Evolutionary conservation across 2,113 vertebrate species (phyloP), one percentile per base, ranked within the genome.

Genomic region (Neogale vison): DNA sequence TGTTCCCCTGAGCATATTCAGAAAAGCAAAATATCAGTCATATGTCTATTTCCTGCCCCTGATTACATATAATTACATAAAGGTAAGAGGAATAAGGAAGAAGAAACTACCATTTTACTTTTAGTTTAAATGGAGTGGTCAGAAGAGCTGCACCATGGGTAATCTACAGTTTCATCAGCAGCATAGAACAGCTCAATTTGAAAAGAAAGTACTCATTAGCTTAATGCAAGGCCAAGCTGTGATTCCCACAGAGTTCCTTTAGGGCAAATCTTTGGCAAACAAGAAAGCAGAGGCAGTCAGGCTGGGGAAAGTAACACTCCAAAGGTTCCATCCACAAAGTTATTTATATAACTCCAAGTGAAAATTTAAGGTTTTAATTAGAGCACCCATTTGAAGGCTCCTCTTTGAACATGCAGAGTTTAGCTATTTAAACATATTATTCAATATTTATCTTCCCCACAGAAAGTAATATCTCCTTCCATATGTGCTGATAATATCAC

Each of bases 391-490:
- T 85, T 96, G 42, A 93, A 88, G 59, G 34, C 29, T 96, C 59
- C n/a, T 71, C 93, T 93, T 86, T 95, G 96, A 97, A 94, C 95
- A 82, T 89, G 82, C 10, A 55, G 85, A 50, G 26, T 74, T 83
- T n/a, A 77, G 72, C 80, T 82, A 69, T 91, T 97, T 94, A 93
- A 97, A 80, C 39, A 93, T 55, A 82, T 31, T 74, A 86, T 88
- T 97, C 91, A 88, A 29, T 91, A 94, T 89, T 88, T 96, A 86
- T 95, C n/a, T 89, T 94, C n/a, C 81, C n/a, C 59, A 47, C 0
- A 55, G 24, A 77, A 96, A 92, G 39, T 55, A 93, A 10, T 23
- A 20, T 34, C 57, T 88, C 57, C 63, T 97, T 82, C 29, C 20
- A 12, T 0, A 31, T 14, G 17, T 36, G 39, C 45, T 72, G 26